Evolutionary conservation across 2,888 invertebrate species (phyloP), one percentile per base, ranked within the genome.

Genomic region (Digitonthophagus gazella): DNA sequence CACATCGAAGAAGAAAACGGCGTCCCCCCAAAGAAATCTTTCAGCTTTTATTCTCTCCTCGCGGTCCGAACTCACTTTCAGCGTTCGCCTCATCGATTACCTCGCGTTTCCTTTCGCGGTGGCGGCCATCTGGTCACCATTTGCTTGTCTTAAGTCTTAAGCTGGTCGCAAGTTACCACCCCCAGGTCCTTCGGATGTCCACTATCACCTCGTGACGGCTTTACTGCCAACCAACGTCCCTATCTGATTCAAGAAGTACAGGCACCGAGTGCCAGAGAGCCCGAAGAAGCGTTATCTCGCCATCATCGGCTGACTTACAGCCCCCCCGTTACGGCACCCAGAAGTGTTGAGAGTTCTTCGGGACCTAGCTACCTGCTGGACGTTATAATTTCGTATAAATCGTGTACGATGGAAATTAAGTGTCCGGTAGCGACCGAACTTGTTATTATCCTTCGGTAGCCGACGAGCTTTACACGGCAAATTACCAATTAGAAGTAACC

Each of bases 401-500:
- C 28, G 28, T 44, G 28, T 44, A 44, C 28, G 28, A 44, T 44
- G 28, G 28, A 44, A 44, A 44, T 44, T 44, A 44, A 44, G 8
- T 3, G 28, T 6, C 28, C 28, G 28, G 28, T 44, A 44, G 28
- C 28, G 28, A 44, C 28, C 28, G 28, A 44, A 44, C 28, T 44
- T 44, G 28, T 44, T 44, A 44, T 44, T 44, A 44, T 44, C 28
- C 11, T 6, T 8, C 58, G 58, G 58, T 58, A 58, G 16, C 58
- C 58, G 58, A 18, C 8, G 8, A 58, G 16, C 58, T 72, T 74
- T 76, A 74, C 75, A 75, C 76, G 75, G 74, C 75, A 75, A 76
- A 76, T 76, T 76, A 76, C 75, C 76, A 75, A 76, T 76, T 76
- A 76, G 74, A 72, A 73, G 72, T 74, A 76, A 72, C 75, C 72